A percentile compares a stretch with the other conserved stretches of the same genome.
phyloP scores from a whole-genome alignment of 2,797 vertebrate genomes.

The Amblyraja radiata region DNA sequence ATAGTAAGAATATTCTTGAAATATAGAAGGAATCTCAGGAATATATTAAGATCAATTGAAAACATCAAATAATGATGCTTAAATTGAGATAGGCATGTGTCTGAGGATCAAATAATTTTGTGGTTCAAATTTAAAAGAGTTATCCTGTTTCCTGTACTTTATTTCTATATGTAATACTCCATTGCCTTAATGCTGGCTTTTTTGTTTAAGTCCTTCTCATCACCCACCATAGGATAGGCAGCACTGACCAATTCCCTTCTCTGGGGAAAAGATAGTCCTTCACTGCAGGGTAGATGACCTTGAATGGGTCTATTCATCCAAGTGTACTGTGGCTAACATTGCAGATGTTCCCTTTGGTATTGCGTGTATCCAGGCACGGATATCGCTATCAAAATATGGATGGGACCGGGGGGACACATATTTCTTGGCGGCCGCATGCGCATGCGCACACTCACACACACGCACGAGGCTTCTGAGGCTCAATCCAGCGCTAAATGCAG shows the following conservation, averaged over 20 bases:
- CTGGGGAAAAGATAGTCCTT: neutral
- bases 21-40: neutral
- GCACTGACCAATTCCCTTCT: neutral
- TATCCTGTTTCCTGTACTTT: neutral
- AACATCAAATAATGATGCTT: neutral
- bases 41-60: neutral
- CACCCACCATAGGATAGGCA: neutral
- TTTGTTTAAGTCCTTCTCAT: neutral
- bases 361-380: neutral
- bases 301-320: neutral
- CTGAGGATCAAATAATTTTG: too few species aligned
- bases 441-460: too few species aligned
- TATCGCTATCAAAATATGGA: too few species aligned
- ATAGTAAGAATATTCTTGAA: neutral
- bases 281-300: neutral
- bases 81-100: too few species aligned
- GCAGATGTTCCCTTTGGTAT: neutral
- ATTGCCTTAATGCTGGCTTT: neutral
- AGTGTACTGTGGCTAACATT: neutral
- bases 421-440: too few species aligned
- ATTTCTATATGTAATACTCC: neutral
- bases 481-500: too few species aligned
- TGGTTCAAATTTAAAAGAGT: too few species aligned
- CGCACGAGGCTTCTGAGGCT: too few species aligned
- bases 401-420: too few species aligned